Percentiles rank a stretch among this genome's conserved stretches.
Conservation (phyloP, 2,888 invertebrate genomes). For the Stenurella melanura region DNA sequence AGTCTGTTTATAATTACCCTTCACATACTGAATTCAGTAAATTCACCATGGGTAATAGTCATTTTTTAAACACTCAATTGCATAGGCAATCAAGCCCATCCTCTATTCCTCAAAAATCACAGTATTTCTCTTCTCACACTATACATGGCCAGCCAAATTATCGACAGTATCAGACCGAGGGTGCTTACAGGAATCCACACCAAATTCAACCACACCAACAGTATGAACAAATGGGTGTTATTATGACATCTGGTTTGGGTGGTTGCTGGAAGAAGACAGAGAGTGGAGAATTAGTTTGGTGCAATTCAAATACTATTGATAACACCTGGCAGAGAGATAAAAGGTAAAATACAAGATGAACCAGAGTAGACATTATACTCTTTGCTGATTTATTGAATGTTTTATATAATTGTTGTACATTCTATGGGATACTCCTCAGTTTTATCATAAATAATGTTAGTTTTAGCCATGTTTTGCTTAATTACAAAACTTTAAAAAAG, state of each 20-base stretch:
- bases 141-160: slow-evolving; percentile 52
- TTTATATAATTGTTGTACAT: too few relatives aligned
- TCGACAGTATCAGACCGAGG: slow-evolving; percentile 49
- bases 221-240: slow-evolving; percentile 67
- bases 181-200: slow-evolving; percentile 64
- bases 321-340: slow-evolving; percentile 69
- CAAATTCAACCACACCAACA: slow-evolving; percentile 71
- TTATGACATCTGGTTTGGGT: slow-evolving; percentile 68
- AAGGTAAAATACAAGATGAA: slow-evolving; percentile 62
- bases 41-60: slow-evolving; percentile 43
- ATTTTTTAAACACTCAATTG: slow-evolving; percentile 39
- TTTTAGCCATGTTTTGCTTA: too few relatives aligned
- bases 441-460: too few relatives aligned
- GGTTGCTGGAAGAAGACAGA: slow-evolving; percentile 71
- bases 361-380: too few relatives aligned
- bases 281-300: slow-evolving; percentile 71
- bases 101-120: slow-evolving; percentile 57
- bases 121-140: slow-evolving; percentile 60
- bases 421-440: too few relatives aligned
- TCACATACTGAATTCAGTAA: slow-evolving; percentile 42
- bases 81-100: slow-evolving; percentile 63
- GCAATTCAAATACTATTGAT: slow-evolving; percentile 64
- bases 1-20: slow-evolving; percentile 47
- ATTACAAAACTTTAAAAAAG: too few relatives aligned
- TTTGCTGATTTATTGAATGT: too few relatives aligned